These are phyloP conservation scores for Hydraecia micacea DNA, from an alignment of 2,888 invertebrate genomes.

Conservation along the genomic window DNA sequence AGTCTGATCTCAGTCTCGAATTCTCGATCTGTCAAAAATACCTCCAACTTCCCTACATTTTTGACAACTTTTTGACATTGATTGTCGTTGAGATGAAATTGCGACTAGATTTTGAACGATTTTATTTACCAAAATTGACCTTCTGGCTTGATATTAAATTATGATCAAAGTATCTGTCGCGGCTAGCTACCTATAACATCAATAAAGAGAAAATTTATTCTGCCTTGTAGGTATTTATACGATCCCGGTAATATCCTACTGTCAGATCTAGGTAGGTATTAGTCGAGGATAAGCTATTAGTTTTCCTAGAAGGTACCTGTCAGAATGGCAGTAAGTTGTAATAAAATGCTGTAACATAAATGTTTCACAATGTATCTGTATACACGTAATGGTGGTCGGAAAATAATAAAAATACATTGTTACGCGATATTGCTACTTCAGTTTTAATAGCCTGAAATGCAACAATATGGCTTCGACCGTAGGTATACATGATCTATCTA, in stretches of 20 bases:
- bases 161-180: neutral
- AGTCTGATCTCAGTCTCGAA: too few relatives aligned
- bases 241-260: neutral
- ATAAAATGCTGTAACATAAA: conserved; percentile 21
- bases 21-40: too few relatives aligned
- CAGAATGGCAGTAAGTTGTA: neutral
- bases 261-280: neutral
- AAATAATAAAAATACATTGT: conserved; percentile 63
- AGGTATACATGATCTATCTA: conserved; percentile 5
- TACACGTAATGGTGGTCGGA: conserved; percentile 14
- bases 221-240: too few relatives aligned
- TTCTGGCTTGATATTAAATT: neutral
- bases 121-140: too few relatives aligned
- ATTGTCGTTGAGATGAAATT: neutral
- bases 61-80: too few relatives aligned
- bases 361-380: conserved; percentile 38
- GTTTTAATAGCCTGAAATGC: conserved; percentile 53
- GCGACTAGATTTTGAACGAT: neutral
- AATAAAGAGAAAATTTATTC: too few relatives aligned
- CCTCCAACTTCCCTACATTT: too few relatives aligned
- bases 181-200: too few relatives aligned
- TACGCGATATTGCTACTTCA: conserved; percentile 51
- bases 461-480: conserved; percentile 3
- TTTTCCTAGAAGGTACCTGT: neutral
- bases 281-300: too few relatives aligned